phyloP scores from a whole-genome alignment of 1,140 invertebrate species.

The Drosophila rhopaloa region DNA sequence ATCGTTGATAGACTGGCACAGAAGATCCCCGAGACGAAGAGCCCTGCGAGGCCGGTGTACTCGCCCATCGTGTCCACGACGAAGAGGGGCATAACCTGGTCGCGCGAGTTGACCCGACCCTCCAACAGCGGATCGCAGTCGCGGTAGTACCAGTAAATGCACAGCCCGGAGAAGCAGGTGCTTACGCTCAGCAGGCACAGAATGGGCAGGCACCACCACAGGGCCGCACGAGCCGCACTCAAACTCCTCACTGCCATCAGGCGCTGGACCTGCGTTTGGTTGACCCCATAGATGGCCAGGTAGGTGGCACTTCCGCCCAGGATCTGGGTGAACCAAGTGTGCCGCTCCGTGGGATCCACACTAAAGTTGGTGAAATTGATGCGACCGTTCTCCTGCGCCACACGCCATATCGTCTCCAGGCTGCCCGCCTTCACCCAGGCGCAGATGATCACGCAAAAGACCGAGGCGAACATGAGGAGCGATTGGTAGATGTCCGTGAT shows the following conservation, averaged over 20 bases:
- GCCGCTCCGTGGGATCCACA: slow-evolving; percentile 89
- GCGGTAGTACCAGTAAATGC: slow-evolving; percentile 91
- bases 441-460: slow-evolving; percentile 91
- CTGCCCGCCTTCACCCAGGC: slow-evolving; percentile 88
- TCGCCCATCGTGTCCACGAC: slow-evolving; percentile 90
- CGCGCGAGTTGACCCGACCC: slow-evolving; percentile 85
- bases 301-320: slow-evolving; percentile 91
- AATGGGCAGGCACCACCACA: slow-evolving; percentile 90
- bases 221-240: slow-evolving; percentile 87
- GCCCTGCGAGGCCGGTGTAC: slow-evolving; percentile 90
- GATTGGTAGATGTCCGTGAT: slow-evolving; percentile 94
- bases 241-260: slow-evolving; percentile 91
- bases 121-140: slow-evolving; percentile 90
- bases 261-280: slow-evolving; percentile 94
- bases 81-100: slow-evolving; percentile 90
- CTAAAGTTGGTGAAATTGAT: slow-evolving; percentile 87
- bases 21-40: slow-evolving; percentile 94
- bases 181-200: slow-evolving; percentile 88
- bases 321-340: slow-evolving; percentile 90
- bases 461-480: slow-evolving; percentile 90
- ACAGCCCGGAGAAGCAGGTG: slow-evolving; percentile 91
- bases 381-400: slow-evolving; percentile 88
- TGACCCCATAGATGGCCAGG: slow-evolving; percentile 91
- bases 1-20: slow-evolving; percentile 94
- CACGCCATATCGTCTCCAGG: slow-evolving; percentile 88